Evolutionary conservation across 1,140 invertebrate genomes (phyloP).

Genomic region (Portunus trituberculatus): DNA sequence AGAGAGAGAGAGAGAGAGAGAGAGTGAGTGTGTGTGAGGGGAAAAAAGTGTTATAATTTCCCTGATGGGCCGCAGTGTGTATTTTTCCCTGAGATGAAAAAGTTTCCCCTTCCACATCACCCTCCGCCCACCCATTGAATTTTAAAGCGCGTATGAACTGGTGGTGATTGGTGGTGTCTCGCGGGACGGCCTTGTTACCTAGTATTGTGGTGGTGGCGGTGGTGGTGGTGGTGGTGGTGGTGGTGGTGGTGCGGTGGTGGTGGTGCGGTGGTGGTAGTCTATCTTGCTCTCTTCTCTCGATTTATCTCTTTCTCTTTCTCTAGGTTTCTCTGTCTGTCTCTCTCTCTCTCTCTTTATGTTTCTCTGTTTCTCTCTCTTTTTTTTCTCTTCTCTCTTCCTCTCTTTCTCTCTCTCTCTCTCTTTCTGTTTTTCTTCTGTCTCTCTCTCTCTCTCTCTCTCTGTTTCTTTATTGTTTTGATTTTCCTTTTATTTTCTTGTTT

Average conservation of each 20-base stretch:
- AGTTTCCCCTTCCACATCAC: constrained; percentile 38
- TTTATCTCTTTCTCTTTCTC: no score
- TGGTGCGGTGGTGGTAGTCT: not conserved
- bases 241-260: not conserved
- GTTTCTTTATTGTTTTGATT: no score
- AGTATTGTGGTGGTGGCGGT: constrained; percentile 58
- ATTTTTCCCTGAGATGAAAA: constrained; percentile 48
- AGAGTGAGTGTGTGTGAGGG: not conserved
- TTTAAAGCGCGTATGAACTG: constrained; percentile 67
- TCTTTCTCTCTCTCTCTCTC: no score
- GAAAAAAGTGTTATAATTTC: constrained; percentile 54
- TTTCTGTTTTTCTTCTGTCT: no score
- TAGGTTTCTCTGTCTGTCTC: no score
- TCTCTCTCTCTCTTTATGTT: no score
- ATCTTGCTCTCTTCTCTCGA: no score
- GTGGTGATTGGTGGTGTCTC: constrained; percentile 68
- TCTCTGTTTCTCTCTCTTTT: no score
- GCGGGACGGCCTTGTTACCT: constrained; percentile 68
- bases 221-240: not conserved
- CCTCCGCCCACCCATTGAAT: constrained; percentile 61
- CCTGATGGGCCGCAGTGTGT: constrained; percentile 57
- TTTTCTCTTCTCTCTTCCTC: no score
- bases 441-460: no score
- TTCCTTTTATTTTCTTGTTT: no score
- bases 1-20: not conserved